Percentiles rank a stretch among this genome's conserved stretches.
Evolutionary conservation across 2,888 invertebrate genomes (phyloP).

Genomic region (Hemithea aestivaria): DNA sequence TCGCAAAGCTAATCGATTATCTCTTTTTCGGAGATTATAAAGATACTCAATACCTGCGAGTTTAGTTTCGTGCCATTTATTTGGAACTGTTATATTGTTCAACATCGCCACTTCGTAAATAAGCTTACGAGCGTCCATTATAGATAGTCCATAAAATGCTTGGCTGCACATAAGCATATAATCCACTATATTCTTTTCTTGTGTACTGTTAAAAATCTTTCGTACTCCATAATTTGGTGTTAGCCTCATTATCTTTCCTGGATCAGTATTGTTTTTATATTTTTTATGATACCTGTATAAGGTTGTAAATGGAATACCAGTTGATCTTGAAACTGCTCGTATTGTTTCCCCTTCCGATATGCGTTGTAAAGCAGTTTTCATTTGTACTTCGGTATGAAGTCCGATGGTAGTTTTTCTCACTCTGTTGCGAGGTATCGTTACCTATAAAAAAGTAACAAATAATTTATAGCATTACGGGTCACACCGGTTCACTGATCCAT

Average conservation of each 20-base stretch:
- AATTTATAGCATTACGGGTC: not conserved
- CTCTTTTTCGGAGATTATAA: no score
- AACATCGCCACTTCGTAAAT: no score
- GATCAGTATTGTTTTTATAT: not conserved
- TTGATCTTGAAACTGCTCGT: conserved; percentile 6
- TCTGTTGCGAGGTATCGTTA: conserved; percentile 6
- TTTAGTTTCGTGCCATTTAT: no score
- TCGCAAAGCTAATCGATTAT: conserved; percentile 6
- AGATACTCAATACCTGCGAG: no score
- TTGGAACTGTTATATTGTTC: no score
- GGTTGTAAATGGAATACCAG: conserved; percentile 14
- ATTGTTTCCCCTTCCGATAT: conserved; percentile 1
- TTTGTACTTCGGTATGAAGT: conserved; percentile 4
- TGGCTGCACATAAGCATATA: not conserved
- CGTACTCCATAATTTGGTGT: not conserved
- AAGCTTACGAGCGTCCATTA: no score
- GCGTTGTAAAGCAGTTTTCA: not conserved
- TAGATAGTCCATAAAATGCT: no score
- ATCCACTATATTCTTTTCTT: not conserved
- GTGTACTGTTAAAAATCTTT: not conserved
- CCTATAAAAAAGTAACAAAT: not conserved
- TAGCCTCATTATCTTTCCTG: not conserved
- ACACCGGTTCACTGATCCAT: conserved; percentile 1
- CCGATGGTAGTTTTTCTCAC: conserved; percentile 9
- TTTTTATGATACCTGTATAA: conserved; percentile 9